Percentiles rank a stretch among this genome's conserved stretches.
Evolutionary conservation across 35 echinoderm and acorn worm genomes (phyloP).

Genomic region (Apostichopus japonicus): DNA sequence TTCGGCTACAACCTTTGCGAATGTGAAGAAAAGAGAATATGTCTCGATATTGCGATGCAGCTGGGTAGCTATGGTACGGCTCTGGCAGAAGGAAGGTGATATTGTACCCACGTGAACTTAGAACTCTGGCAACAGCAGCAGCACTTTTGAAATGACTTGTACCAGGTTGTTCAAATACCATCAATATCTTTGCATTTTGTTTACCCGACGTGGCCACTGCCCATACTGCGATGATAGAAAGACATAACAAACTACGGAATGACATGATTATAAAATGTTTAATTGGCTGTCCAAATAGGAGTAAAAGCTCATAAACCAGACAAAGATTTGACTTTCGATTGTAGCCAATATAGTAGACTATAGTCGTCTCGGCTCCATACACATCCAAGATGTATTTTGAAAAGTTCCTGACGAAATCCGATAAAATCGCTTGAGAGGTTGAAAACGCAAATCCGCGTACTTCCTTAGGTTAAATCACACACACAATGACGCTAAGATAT

Average conservation of each 20-base stretch:
- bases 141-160: conserved; percentile 49
- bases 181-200: conserved; percentile 15
- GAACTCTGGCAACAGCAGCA: background rate
- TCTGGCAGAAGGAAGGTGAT: conserved; percentile 42
- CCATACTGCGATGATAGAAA: background rate
- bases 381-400: too few relatives aligned
- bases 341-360: too few relatives aligned
- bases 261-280: background rate
- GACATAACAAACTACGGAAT: background rate
- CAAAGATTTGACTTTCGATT: too few relatives aligned
- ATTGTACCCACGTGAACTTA: conserved; percentile 10
- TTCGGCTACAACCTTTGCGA: background rate
- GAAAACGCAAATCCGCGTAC: too few relatives aligned
- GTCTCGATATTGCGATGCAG: background rate
- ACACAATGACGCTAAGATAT: too few relatives aligned
- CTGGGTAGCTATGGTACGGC: background rate
- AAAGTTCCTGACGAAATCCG: too few relatives aligned
- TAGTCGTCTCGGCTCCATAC: too few relatives aligned
- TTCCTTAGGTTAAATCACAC: too few relatives aligned
- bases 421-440: too few relatives aligned
- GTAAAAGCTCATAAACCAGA: too few relatives aligned
- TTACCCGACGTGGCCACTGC: background rate
- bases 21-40: background rate
- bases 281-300: background rate
- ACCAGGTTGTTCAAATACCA: conserved; percentile 42